phyloP scores from a whole-genome alignment of 2,797 vertebrate species.

The Eulemur mongoz region DNA sequence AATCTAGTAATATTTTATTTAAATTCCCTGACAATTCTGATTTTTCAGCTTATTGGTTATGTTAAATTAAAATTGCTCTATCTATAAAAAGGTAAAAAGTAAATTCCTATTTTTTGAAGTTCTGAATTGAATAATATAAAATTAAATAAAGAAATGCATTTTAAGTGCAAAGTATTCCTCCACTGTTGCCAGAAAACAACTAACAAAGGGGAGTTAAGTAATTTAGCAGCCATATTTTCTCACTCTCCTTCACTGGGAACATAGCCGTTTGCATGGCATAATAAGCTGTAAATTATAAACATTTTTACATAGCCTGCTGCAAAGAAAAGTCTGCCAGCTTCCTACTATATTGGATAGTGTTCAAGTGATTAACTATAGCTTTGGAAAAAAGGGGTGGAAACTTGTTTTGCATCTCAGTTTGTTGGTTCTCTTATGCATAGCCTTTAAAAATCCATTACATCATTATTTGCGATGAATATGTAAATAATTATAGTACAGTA shows the following conservation, averaged over 20 bases:
- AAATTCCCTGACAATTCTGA: conserved; percentile 35
- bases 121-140: conserved; percentile 55
- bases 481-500: conserved; percentile 72
- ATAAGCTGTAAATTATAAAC: conserved; percentile 75
- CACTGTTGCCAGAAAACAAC: conserved; percentile 66
- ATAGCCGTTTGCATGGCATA: conserved; percentile 67
- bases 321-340: conserved; percentile 71
- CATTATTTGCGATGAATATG: conserved; percentile 77
- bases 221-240: conserved; percentile 65
- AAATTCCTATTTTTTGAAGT: conserved; percentile 48
- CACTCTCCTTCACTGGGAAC: conserved; percentile 60
- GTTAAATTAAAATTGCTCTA: conserved; percentile 58
- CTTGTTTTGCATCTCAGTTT: conserved; percentile 67
- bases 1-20: conserved; percentile 4
- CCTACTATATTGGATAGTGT: conserved; percentile 62
- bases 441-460: conserved; percentile 63
- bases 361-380: conserved; percentile 74
- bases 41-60: conserved; percentile 55
- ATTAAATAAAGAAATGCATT: conserved; percentile 69
- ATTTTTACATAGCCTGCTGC: conserved; percentile 74
- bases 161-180: conserved; percentile 64
- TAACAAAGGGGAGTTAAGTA: conserved; percentile 71
- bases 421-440: conserved; percentile 69
- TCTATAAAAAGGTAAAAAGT: conserved; percentile 54
- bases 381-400: conserved; percentile 68